A percentile compares a stretch with the other conserved stretches of the same genome.
Evolutionary conservation across 2,113 vertebrate genomes (phyloP).

Genomic region (Turnix velox): DNA sequence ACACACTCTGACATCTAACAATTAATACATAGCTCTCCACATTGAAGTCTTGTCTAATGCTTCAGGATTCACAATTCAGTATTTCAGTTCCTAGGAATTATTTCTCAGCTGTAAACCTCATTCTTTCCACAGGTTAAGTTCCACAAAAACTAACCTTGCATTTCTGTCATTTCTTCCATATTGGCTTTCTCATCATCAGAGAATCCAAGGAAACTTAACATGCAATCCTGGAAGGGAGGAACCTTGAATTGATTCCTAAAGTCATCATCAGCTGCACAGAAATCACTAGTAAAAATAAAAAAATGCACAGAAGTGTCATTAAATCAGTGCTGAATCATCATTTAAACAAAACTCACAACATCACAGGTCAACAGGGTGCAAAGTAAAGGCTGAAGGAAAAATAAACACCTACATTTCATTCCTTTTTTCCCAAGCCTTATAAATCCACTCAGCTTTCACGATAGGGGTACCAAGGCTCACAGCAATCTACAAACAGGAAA

Average conservation of each 20-base stretch:
- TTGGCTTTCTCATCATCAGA: conserved; percentile 90
- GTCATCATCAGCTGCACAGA: conserved; percentile 83
- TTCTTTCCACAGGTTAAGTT: neutral
- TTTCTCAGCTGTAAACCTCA: neutral
- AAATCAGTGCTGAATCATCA: neutral
- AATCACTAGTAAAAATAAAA: conserved; percentile 69
- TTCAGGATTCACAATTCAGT: neutral
- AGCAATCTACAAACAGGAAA: conserved; percentile 79
- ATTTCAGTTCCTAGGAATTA: neutral
- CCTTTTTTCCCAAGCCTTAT: conserved; percentile 89
- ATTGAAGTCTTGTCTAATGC: neutral
- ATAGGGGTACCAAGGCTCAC: conserved; percentile 96
- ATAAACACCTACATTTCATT: conserved; percentile 81
- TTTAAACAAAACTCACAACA: neutral
- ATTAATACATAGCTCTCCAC: neutral
- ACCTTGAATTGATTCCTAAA: conserved; percentile 93
- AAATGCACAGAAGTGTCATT: neutral
- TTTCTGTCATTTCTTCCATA: conserved; percentile 97
- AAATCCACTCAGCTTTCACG: conserved; percentile 91
- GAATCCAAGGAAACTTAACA: conserved; percentile 93
- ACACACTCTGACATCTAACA: neutral
- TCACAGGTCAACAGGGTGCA: neutral
- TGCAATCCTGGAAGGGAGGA: conserved; percentile 93
- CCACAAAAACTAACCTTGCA: conserved; percentile 82
- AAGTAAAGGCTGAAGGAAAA: neutral